A percentile compares a stretch with the other conserved stretches of the same genome.
Evolutionary conservation across 2,888 invertebrate species (phyloP).

Genomic region (Vesta saturnalis): DNA sequence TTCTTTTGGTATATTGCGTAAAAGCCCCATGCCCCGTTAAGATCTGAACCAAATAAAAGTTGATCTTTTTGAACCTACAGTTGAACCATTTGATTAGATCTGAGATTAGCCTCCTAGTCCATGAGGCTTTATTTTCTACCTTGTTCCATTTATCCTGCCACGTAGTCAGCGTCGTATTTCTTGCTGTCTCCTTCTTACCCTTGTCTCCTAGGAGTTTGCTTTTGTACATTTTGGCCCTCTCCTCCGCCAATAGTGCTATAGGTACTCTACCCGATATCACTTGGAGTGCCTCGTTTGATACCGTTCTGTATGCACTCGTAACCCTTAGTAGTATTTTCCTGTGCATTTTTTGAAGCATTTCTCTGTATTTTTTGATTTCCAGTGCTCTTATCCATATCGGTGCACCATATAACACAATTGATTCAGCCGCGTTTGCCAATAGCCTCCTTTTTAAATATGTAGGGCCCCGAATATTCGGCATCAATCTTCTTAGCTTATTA

Average conservation of each 20-base stretch:
- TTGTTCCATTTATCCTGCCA: constrained; percentile 9
- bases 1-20: constrained; percentile 31
- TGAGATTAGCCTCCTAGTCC: neutral
- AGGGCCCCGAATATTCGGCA: constrained; percentile 36
- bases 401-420: constrained; percentile 33
- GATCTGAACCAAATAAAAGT: constrained; percentile 35
- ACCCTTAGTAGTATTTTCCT: constrained; percentile 1
- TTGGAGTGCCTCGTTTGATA: neutral
- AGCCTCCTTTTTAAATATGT: constrained; percentile 24
- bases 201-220: neutral
- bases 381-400: constrained; percentile 25
- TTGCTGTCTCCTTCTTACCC: neutral
- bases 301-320: neutral
- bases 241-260: neutral
- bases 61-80: constrained; percentile 17
- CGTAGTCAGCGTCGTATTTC: neutral
- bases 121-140: neutral
- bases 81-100: constrained; percentile 18
- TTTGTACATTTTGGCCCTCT: neutral
- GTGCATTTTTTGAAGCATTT: constrained; percentile 3
- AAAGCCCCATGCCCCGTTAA: constrained; percentile 41
- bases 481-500: constrained; percentile 10
- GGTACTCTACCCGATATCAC: neutral
- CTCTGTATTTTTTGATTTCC: constrained; percentile 2
- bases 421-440: constrained; percentile 22